These are phyloP conservation scores for Thereva unica DNA, from an alignment of 2,888 invertebrate genomes.

Conservation along the genomic window DNA sequence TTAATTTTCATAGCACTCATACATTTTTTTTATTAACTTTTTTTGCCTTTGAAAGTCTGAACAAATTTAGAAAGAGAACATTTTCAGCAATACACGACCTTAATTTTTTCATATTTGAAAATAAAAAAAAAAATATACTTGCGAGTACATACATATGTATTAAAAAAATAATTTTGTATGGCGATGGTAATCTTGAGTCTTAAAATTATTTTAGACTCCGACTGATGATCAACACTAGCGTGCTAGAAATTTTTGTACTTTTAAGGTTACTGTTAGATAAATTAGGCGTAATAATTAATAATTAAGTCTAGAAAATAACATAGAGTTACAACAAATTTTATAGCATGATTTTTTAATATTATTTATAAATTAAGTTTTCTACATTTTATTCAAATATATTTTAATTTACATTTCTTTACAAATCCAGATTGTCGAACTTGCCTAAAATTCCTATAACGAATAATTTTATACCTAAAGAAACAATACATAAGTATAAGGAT, in stretches of 20 bases:
- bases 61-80: no score
- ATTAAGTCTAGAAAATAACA: constrained; percentile 6
- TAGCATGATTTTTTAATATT: constrained; percentile 21
- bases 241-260: constrained; percentile 39
- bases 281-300: constrained; percentile 12
- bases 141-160: no score
- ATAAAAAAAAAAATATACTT: no score
- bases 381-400: constrained; percentile 1
- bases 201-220: constrained; percentile 31
- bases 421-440: constrained; percentile 19
- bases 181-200: not conserved
- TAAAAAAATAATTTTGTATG: constrained; percentile 17
- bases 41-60: no score
- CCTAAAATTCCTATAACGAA: constrained; percentile 30
- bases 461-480: constrained; percentile 20
- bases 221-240: constrained; percentile 40
- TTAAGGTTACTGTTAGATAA: constrained; percentile 27
- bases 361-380: not conserved
- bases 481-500: constrained; percentile 2
- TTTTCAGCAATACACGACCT: no score
- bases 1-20: no score
- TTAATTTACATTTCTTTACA: constrained; percentile 5
- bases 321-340: constrained; percentile 17
- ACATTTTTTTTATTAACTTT: no score
- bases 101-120: no score